Conservation (phyloP, 1,140 invertebrate genomes). For the Bombus fervidus region DNA sequence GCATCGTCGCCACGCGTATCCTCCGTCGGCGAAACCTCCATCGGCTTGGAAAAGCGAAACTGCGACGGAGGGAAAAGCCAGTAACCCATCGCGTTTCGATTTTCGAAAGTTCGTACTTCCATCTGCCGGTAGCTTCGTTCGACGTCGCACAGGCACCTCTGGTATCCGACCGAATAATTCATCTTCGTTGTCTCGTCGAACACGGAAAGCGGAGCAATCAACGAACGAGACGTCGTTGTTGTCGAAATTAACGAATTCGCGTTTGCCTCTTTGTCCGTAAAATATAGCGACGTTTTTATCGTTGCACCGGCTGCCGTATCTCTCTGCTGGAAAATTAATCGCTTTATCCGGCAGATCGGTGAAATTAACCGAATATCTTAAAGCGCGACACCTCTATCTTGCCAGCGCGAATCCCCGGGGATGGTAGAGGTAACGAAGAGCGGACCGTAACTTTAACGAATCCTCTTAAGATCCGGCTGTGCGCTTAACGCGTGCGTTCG, state of each 20-base stretch:
- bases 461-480: neutral
- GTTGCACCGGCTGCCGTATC: neutral
- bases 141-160: neutral
- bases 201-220: neutral
- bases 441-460: neutral
- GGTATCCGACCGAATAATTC: neutral
- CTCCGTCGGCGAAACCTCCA: too few species aligned
- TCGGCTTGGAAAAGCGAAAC: too few species aligned
- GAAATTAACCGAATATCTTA: constrained; percentile 7
- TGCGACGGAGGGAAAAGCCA: too few species aligned
- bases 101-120: neutral
- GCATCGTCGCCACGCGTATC: too few species aligned
- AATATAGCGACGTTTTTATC: constrained; percentile 7
- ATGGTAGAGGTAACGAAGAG: neutral
- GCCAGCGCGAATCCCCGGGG: neutral
- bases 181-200: neutral
- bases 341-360: neutral
- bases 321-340: neutral
- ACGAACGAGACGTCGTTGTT: neutral
- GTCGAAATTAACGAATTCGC: neutral
- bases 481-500: neutral
- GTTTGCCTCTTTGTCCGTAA: neutral
- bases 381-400: neutral
- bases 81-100: neutral
- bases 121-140: too few species aligned